These are phyloP conservation scores for Propithecus perrieri DNA, from an alignment of 2,797 vertebrate genomes.

Conservation along the genomic window DNA sequence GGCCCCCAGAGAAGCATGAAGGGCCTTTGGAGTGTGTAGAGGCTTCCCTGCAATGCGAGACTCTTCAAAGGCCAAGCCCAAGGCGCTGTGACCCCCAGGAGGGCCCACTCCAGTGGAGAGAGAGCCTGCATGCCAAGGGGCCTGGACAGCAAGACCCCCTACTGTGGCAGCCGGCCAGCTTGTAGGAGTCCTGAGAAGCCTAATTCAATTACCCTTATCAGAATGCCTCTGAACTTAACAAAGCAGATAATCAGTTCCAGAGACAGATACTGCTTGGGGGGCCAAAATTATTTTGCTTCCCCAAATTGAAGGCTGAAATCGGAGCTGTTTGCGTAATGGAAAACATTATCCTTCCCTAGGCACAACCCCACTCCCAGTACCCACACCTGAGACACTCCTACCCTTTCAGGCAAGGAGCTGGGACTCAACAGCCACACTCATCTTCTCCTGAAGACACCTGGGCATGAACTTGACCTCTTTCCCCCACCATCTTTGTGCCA, in stretches of 20 bases:
- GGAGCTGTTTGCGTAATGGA: conserved; percentile 84
- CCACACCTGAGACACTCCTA: conserved; percentile 77
- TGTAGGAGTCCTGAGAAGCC: conserved; percentile 83
- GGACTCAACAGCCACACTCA: background rate
- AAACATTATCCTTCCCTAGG: conserved; percentile 78
- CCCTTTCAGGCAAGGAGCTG: background rate
- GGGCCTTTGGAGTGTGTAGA: conserved; percentile 45
- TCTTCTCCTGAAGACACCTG: conserved; percentile 34
- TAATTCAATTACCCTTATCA: conserved; percentile 90
- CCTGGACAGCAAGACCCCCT: conserved; percentile 72
- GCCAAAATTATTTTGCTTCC: conserved; percentile 85
- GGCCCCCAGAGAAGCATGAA: conserved; percentile 30
- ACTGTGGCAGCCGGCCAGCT: conserved; percentile 80
- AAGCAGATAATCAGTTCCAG: conserved; percentile 89
- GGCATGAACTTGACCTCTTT: conserved; percentile 49
- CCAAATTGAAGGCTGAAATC: conserved; percentile 85
- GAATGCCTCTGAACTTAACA: conserved; percentile 87
- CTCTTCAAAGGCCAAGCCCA: conserved; percentile 76
- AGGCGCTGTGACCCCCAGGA: conserved; percentile 42
- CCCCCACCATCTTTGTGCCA: background rate
- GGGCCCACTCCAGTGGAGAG: background rate
- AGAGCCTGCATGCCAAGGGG: background rate
- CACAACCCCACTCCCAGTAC: conserved; percentile 41
- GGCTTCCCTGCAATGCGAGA: conserved; percentile 60
- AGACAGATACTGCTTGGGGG: conserved; percentile 85